Conservation (phyloP, 2,113 vertebrate species). For the Ctenodactylus gundi region DNA sequence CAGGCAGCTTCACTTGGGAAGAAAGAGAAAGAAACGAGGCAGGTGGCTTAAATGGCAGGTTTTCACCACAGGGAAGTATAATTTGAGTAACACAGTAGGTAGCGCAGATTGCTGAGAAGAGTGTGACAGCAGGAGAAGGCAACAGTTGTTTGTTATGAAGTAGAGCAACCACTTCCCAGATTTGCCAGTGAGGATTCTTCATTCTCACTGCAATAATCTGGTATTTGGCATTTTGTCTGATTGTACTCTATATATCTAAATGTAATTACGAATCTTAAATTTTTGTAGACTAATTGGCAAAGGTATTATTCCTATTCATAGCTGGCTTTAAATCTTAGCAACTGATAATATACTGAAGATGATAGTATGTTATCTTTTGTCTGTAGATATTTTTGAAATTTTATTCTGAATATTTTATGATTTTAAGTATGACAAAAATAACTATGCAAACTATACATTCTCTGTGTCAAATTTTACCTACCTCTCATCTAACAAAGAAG, state of each 20-base stretch:
- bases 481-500: background rate
- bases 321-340: background rate
- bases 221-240: conserved; percentile 28
- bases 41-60: conserved; percentile 49
- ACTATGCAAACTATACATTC: no score
- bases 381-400: background rate
- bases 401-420: no score
- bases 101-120: background rate
- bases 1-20: conserved; percentile 20
- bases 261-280: background rate
- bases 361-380: background rate
- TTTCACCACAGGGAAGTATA: background rate
- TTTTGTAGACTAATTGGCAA: background rate
- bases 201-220: conserved; percentile 15
- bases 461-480: background rate
- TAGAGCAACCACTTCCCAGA: background rate
- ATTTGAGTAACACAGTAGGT: conserved; percentile 46
- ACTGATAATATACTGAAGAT: background rate
- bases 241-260: conserved; percentile 23
- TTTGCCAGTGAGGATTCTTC: conserved; percentile 10
- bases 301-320: background rate
- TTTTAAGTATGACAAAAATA: no score
- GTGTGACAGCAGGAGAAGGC: conserved; percentile 37
- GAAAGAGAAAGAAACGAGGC: background rate
- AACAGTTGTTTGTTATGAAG: conserved; percentile 47